Percentiles rank a stretch among this genome's conserved stretches.
Evolutionary conservation across 2,797 vertebrate species (phyloP).

Genomic region (Poeciliopsis turneri): DNA sequence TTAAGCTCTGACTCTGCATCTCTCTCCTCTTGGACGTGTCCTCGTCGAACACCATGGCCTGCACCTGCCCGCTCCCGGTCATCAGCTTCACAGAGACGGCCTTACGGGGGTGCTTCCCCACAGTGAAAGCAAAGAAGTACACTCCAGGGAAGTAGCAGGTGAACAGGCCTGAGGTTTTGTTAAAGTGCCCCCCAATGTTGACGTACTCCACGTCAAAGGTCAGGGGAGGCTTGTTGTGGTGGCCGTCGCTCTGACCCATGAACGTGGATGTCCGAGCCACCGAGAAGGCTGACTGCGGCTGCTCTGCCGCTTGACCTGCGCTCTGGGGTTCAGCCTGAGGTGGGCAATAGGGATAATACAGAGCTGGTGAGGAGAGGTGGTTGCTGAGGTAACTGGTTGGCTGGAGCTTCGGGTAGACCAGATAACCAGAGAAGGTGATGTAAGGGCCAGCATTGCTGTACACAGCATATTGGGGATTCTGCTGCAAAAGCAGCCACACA

Average conservation of each 20-base stretch:
- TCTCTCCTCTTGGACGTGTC: slow-evolving; percentile 79
- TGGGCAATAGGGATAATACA: slow-evolving; percentile 61
- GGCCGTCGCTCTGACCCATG: slow-evolving; percentile 69
- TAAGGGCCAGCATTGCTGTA: slow-evolving; percentile 84
- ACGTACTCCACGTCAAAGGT: slow-evolving; percentile 84
- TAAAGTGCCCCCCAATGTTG: slow-evolving; percentile 83
- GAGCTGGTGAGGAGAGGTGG: slow-evolving; percentile 61
- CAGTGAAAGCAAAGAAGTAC: slow-evolving; percentile 85
- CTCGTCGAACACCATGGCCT: slow-evolving; percentile 86
- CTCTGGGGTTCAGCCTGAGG: slow-evolving; percentile 44
- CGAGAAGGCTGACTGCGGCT: slow-evolving; percentile 82
- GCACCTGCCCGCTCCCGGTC: slow-evolving; percentile 80
- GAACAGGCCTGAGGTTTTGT: slow-evolving; percentile 80
- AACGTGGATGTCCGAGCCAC: slow-evolving; percentile 78
- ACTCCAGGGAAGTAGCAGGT: slow-evolving; percentile 78
- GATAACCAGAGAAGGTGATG: slow-evolving; percentile 84
- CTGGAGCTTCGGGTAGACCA: slow-evolving; percentile 76
- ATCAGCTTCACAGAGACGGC: slow-evolving; percentile 85
- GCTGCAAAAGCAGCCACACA: slow-evolving; percentile 79
- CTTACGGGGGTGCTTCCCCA: slow-evolving; percentile 83
- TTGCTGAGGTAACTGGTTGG: slow-evolving; percentile 66
- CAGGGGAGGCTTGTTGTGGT: slow-evolving; percentile 70
- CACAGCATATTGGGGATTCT: slow-evolving; percentile 78
- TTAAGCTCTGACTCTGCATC: slow-evolving; percentile 86
- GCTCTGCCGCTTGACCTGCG: slow-evolving; percentile 37